phyloP scores from a whole-genome alignment of 2,888 invertebrate species.

The Cerastis rubricosa region DNA sequence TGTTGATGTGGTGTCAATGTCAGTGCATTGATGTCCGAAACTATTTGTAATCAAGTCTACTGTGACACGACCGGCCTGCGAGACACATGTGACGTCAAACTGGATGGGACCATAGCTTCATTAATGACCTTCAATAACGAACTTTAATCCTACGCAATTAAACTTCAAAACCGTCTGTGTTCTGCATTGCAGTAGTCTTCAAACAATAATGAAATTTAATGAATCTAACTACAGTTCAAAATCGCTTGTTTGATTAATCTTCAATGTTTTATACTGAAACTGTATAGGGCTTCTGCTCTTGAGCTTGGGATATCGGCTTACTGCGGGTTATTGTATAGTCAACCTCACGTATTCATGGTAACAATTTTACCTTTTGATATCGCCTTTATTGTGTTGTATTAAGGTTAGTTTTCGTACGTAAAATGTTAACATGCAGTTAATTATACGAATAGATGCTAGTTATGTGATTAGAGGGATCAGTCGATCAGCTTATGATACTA shows the following conservation, averaged over 20 bases:
- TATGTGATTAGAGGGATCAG: conserved; percentile 53
- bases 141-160: not conserved
- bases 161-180: not conserved
- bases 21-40: conserved; percentile 22
- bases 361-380: not conserved
- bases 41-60: conserved; percentile 69
- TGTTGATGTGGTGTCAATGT: conserved; percentile 18
- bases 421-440: not conserved
- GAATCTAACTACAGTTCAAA: not conserved
- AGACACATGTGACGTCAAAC: conserved; percentile 21
- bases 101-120: not conserved
- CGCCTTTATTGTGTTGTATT: not conserved
- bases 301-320: conserved; percentile 52
- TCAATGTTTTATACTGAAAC: conserved; percentile 20
- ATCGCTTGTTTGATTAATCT: not conserved
- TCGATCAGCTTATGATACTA: conserved; percentile 8
- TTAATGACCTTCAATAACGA: not conserved
- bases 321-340: conserved; percentile 32
- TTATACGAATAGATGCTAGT: conserved; percentile 22
- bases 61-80: conserved; percentile 63
- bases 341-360: not conserved
- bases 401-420: not conserved
- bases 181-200: too few species aligned
- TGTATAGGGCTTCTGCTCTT: conserved; percentile 56
- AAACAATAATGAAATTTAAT: conserved; percentile 9